Conservation (phyloP, 2,113 vertebrate genomes). For the Rousettus leschenaultii region DNA sequence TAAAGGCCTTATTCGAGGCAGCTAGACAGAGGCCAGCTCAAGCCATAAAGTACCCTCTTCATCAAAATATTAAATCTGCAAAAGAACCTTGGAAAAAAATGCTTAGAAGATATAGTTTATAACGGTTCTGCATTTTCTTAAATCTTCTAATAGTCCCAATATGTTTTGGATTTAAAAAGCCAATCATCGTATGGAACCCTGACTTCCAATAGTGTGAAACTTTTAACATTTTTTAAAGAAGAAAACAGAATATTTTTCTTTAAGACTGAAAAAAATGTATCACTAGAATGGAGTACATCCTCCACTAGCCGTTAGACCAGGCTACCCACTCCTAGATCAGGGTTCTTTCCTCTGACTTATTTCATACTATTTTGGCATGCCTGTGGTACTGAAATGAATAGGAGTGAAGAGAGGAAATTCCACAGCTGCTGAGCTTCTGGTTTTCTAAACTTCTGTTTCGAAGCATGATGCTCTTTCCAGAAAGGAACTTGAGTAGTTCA, state of each 20-base stretch:
- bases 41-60: not conserved
- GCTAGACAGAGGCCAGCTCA: not conserved
- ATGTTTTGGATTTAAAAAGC: not conserved
- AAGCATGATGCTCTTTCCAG: not conserved
- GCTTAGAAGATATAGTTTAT: not conserved
- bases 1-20: slow-evolving; percentile 17
- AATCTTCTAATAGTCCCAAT: not conserved
- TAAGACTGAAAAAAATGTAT: not conserved
- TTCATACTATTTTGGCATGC: not conserved
- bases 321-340: not conserved
- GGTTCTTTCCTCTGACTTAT: not conserved
- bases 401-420: not conserved
- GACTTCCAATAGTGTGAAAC: not conserved
- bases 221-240: not conserved
- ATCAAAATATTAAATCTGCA: not conserved
- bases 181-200: not conserved
- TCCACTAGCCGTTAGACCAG: not conserved
- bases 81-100: not conserved
- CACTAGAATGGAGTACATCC: not conserved
- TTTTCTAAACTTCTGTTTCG: not conserved
- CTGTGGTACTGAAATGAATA: not conserved
- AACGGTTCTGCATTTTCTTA: not conserved
- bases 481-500: slow-evolving; percentile 26
- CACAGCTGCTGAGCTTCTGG: not conserved
- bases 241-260: not conserved